Evolutionary conservation across 2,797 vertebrate genomes (phyloP), one percentile per base, ranked within the genome.

Genomic region (Rhodeus uyekii): DNA sequence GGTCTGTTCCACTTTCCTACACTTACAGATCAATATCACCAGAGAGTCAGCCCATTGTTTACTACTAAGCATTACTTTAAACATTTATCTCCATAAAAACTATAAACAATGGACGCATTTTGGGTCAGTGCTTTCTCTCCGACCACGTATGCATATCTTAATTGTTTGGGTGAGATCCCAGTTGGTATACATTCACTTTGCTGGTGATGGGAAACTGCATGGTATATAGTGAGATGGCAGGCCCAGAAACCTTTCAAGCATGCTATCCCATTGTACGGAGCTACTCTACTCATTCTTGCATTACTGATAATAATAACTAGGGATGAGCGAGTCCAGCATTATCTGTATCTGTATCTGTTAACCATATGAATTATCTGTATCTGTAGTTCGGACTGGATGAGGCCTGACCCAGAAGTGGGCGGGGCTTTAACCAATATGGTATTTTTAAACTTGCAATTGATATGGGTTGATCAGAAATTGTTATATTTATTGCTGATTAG

Each of bases 1-100:
- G 77, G 64, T 79, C 65, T 27, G 44, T 53, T 80, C 39, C 53
- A 72, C 29, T 80, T 42, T 50, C 55, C 55, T 74, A 34, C 46
- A 53, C 72, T 76, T 16, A 32, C 36, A 58, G 46, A 82, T 82
- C 80, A 68, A 82, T 67, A 82, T 24, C 61, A 76, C 36, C 63
- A 68, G 48, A 75, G 61, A 82, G 18, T 58, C 27, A 18, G 34
- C 48, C 53, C 27, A 82, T 76, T 82, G 63, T 69, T 76, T 69
- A 75, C 61, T 38, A 68, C 36, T 75, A 19, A 67, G 48, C 71
- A 65, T 34, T 65, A 65, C 38, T 72, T 55, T 39, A 38, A 65
- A n/a, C 65, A 60, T 80, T 44, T 19, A 61, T 81, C 32, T 38
- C 32, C 48, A 76, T 55, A 79, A 38, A 7, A 81, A 39, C 80